These are phyloP conservation scores for Tortrix viridana DNA, from an alignment of 2,888 invertebrate species.

Conservation along the genomic window DNA sequence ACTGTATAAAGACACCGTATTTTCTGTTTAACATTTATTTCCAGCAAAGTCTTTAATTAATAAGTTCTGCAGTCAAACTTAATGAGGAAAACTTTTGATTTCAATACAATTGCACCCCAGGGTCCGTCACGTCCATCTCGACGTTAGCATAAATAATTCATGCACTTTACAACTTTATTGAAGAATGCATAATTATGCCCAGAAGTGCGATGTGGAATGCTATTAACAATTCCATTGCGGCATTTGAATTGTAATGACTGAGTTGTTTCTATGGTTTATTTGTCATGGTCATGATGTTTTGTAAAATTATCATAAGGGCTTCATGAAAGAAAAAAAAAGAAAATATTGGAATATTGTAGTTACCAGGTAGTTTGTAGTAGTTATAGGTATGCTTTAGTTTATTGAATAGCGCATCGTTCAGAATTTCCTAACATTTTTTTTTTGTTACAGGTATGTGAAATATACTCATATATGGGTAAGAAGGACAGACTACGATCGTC, in stretches of 20 bases:
- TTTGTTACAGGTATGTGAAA: too few species aligned
- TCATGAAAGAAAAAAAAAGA: not conserved
- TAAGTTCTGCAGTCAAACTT: conserved; percentile 3
- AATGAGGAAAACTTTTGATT: conserved; percentile 20
- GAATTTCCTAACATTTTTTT: too few species aligned
- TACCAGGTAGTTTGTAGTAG: too few species aligned
- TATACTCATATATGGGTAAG: too few species aligned
- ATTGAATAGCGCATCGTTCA: too few species aligned
- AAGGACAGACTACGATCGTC: too few species aligned
- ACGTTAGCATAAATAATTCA: conserved; percentile 35
- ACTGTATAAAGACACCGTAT: too few species aligned
- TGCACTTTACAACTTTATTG: conserved; percentile 33
- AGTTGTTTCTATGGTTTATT: not conserved
- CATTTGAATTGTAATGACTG: not conserved
- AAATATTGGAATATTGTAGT: too few species aligned
- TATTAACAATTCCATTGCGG: not conserved
- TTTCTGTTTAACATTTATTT: too few species aligned
- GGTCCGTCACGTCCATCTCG: conserved; percentile 23
- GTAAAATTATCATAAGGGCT: not conserved
- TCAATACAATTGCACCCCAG: conserved; percentile 16
- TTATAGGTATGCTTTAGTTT: too few species aligned
- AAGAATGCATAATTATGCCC: conserved; percentile 28
- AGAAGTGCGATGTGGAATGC: not conserved
- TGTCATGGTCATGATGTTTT: not conserved
- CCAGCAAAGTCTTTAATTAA: not conserved